A percentile compares a stretch with the other conserved stretches of the same genome.
These are phyloP conservation scores for Mercenaria mercenaria DNA, from an alignment of 1,140 invertebrate species.

Conservation along the genomic window DNA sequence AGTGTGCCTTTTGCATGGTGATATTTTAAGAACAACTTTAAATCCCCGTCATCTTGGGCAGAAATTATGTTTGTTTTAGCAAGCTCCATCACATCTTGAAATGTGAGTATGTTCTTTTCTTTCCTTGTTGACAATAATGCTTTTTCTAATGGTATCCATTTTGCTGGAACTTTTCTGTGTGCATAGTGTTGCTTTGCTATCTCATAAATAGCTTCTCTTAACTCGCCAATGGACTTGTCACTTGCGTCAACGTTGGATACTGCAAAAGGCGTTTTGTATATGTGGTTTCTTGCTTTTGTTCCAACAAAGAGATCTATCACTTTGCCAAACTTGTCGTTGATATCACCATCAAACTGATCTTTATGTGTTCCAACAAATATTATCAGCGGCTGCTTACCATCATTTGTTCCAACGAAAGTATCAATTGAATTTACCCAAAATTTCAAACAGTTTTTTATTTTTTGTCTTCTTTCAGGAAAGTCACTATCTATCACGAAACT, in stretches of 20 bases:
- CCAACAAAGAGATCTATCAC: neutral
- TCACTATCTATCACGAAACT: neutral
- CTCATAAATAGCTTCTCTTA: neutral
- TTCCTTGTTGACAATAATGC: neutral
- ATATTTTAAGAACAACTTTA: neutral
- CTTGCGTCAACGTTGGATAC: neutral
- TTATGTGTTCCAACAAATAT: neutral
- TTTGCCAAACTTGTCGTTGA: neutral
- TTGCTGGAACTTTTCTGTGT: neutral
- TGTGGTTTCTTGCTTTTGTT: neutral
- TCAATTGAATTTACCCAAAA: neutral
- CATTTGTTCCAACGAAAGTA: neutral
- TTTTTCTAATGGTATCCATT: neutral
- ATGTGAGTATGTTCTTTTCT: neutral
- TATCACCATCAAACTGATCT: neutral
- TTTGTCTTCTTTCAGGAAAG: neutral
- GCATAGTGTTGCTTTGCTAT: neutral
- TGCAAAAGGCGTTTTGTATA: neutral
- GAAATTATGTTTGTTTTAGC: neutral
- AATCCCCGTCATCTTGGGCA: neutral
- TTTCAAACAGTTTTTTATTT: neutral
- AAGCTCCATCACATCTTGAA: neutral
- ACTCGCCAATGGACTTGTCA: neutral
- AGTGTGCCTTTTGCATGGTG: neutral
- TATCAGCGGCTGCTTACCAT: neutral